Conservation (phyloP, 2,113 vertebrate species). For the Nyctereutes procyonoides region DNA sequence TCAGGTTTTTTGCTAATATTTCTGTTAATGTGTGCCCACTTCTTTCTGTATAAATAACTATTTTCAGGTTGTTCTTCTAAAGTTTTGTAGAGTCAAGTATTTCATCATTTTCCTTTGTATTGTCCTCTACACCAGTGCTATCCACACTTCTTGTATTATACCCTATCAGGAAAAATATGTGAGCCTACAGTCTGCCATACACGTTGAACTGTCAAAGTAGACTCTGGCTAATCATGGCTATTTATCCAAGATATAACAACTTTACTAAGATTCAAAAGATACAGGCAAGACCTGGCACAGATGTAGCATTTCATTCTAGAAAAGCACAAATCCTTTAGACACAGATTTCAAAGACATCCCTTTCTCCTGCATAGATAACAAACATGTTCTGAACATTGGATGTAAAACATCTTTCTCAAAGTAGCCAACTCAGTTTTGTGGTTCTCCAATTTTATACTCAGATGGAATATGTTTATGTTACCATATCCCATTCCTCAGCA, state of each 20-base stretch:
- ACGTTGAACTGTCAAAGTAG: not conserved
- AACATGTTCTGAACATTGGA: not conserved
- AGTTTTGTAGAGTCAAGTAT: not conserved
- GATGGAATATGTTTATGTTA: not conserved
- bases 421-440: not conserved
- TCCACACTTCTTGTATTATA: not conserved
- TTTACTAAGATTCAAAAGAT: not conserved
- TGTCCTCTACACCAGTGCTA: not conserved
- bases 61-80: not conserved
- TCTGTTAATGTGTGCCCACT: not conserved
- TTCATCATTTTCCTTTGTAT: not conserved
- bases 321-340: not conserved
- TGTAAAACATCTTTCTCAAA: slow-evolving; percentile 1
- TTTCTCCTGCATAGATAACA: not conserved
- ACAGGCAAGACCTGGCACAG: not conserved
- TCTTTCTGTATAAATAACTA: not conserved
- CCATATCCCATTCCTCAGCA: not conserved
- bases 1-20: not conserved
- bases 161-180: not conserved
- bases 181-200: not conserved
- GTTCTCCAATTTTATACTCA: not conserved
- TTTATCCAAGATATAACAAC: not conserved
- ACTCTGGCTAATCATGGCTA: not conserved
- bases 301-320: not conserved
- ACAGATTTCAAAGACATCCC: not conserved